phyloP scores from a whole-genome alignment of 2,888 invertebrate species.

The Drosophila kuntzei region DNA sequence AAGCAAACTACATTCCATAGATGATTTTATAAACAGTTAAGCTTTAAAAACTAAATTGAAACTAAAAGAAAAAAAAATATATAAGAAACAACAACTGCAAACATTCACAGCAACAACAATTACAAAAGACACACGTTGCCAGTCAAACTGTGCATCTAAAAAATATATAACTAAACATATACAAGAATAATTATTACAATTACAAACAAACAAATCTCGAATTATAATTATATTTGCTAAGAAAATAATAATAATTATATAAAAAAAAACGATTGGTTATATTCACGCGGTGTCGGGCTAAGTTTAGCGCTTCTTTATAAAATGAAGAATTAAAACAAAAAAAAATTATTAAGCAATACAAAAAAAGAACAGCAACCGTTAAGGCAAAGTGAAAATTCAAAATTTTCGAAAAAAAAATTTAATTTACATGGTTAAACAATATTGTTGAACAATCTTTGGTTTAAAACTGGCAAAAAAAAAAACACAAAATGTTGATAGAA shows the following conservation, averaged over 20 bases:
- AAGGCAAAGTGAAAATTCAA: slow-evolving; percentile 60
- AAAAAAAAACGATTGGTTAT: slow-evolving; percentile 62
- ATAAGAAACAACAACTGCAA: slow-evolving; percentile 49
- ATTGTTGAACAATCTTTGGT: slow-evolving; percentile 76
- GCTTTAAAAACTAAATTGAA: slow-evolving; percentile 53
- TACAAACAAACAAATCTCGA: slow-evolving; percentile 66
- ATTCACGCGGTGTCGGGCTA: slow-evolving; percentile 75
- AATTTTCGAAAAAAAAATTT: slow-evolving; percentile 61
- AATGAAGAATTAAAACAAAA: slow-evolving; percentile 70
- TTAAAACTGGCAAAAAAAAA: slow-evolving; percentile 56
- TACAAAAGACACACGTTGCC: slow-evolving; percentile 42
- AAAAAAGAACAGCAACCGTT: slow-evolving; percentile 39
- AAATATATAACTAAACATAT: slow-evolving; percentile 7
- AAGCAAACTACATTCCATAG: slow-evolving; percentile 68
- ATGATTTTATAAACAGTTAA: slow-evolving; percentile 70
- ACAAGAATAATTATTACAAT: slow-evolving; percentile 18
- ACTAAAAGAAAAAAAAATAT: slow-evolving; percentile 20
- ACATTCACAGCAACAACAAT: slow-evolving; percentile 68
- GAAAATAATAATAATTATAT: slow-evolving; percentile 22
- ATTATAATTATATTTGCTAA: slow-evolving; percentile 62
- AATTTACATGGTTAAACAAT: slow-evolving; percentile 35
- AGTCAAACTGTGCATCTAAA: slow-evolving; percentile 67
- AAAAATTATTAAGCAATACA: slow-evolving; percentile 35
- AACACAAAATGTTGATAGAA: slow-evolving; percentile 44
- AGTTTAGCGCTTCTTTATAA: slow-evolving; percentile 72